Conservation (phyloP, 2,888 invertebrate species). For the Unio delphinus region DNA sequence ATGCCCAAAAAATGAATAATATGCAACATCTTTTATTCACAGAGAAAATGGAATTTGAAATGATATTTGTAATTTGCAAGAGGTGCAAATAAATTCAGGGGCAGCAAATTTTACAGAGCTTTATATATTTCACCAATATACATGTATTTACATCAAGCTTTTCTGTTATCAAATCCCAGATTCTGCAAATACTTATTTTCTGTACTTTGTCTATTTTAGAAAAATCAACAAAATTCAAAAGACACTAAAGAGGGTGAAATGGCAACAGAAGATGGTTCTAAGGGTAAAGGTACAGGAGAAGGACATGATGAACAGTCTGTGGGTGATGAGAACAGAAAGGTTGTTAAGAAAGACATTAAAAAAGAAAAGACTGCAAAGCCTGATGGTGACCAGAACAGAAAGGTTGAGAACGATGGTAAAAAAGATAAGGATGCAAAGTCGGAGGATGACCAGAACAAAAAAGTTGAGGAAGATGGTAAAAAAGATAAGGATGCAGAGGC, state of each 20-base stretch:
- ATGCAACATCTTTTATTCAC: too few relatives aligned
- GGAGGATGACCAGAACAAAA: not conserved
- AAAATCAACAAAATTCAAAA: not conserved
- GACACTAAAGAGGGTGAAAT: constrained; percentile 4
- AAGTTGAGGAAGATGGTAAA: not conserved
- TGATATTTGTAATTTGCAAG: too few relatives aligned
- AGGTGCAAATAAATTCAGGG: too few relatives aligned
- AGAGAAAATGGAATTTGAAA: too few relatives aligned
- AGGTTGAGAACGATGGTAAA: constrained; percentile 1
- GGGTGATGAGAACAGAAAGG: not conserved
- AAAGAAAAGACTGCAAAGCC: not conserved
- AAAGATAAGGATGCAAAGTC: too few relatives aligned
- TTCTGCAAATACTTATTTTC: too few relatives aligned
- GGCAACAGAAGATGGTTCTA: not conserved
- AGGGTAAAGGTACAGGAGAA: not conserved
- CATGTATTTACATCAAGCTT: too few relatives aligned
- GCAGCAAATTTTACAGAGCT: too few relatives aligned
- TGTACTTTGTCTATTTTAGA: too few relatives aligned
- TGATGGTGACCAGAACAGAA: not conserved
- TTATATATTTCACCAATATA: too few relatives aligned
- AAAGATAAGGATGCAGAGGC: constrained; percentile 5
- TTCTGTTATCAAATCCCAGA: too few relatives aligned
- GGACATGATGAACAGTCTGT: not conserved
- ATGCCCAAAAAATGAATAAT: too few relatives aligned
- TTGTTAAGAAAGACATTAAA: not conserved